Evolutionary conservation across 2,797 vertebrate genomes (phyloP).

Genomic region (Muraenolepis orangiensis): DNA sequence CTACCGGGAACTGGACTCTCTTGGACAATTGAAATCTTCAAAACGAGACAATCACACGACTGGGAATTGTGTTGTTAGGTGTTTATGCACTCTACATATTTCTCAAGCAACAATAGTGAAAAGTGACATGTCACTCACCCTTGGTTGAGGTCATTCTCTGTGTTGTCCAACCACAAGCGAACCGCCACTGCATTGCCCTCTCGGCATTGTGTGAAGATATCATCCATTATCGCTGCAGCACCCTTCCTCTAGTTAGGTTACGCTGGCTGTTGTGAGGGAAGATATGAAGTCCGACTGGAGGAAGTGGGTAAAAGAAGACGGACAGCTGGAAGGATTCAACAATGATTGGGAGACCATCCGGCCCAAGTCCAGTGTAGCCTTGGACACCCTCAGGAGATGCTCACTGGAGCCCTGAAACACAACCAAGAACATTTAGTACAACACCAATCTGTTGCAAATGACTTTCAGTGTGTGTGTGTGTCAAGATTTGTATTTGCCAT

Average conservation of each 20-base stretch:
- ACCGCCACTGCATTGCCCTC: constrained; percentile 97
- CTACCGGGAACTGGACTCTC: background rate
- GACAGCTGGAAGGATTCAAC: constrained; percentile 45
- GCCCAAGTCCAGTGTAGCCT: constrained; percentile 51
- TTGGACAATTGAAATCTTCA: background rate
- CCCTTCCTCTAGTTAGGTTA: constrained; percentile 33
- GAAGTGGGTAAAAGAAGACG: constrained; percentile 16
- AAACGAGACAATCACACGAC: background rate
- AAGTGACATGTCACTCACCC: constrained; percentile 76
- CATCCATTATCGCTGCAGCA: constrained; percentile 76
- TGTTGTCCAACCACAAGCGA: constrained; percentile 97
- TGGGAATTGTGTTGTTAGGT: background rate
- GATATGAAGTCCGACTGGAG: constrained; percentile 29
- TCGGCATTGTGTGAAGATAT: constrained; percentile 97
- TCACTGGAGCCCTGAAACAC: constrained; percentile 25
- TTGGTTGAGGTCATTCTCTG: constrained; percentile 97
- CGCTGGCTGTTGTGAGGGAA: constrained; percentile 12
- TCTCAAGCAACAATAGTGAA: background rate
- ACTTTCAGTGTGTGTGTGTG: too few species aligned
- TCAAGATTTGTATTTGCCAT: too few species aligned
- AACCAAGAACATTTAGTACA: background rate
- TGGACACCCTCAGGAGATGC: constrained; percentile 16
- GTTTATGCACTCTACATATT: background rate
- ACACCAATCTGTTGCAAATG: background rate
- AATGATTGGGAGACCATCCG: constrained; percentile 56